phyloP scores from a whole-genome alignment of 2,113 vertebrate genomes.

The Chaetorhynchus papuensis region DNA sequence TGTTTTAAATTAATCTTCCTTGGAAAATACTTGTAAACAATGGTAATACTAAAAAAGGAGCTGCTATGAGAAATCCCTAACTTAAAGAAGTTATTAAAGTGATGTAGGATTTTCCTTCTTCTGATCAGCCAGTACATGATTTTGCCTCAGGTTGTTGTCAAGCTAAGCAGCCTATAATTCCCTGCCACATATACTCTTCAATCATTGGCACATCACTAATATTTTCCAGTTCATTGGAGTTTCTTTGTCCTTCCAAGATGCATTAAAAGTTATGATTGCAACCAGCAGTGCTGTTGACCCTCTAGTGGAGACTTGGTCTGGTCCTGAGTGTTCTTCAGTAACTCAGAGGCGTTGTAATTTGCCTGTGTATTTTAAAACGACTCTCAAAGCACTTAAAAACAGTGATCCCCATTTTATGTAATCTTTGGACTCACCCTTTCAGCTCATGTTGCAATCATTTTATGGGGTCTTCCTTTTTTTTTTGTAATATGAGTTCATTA shows the following conservation, averaged over 20 bases:
- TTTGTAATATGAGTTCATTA: neutral
- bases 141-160: slow-evolving; percentile 5
- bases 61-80: neutral
- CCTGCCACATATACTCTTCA: neutral
- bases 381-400: neutral
- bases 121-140: neutral
- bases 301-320: neutral
- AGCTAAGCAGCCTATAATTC: neutral
- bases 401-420: neutral
- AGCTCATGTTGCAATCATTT: neutral
- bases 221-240: neutral
- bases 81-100: neutral
- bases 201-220: neutral
- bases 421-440: neutral
- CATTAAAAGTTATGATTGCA: neutral
- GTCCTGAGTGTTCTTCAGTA: neutral
- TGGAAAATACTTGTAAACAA: slow-evolving; percentile 35
- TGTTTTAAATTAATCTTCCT: slow-evolving; percentile 20
- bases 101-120: slow-evolving; percentile 30
- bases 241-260: neutral
- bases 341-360: neutral
- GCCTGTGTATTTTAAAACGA: neutral
- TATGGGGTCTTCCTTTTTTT: neutral
- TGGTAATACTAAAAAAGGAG: neutral
- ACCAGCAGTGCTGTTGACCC: neutral